Conservation (phyloP, 1,140 invertebrate genomes). For the Drosophila bocqueti region DNA sequence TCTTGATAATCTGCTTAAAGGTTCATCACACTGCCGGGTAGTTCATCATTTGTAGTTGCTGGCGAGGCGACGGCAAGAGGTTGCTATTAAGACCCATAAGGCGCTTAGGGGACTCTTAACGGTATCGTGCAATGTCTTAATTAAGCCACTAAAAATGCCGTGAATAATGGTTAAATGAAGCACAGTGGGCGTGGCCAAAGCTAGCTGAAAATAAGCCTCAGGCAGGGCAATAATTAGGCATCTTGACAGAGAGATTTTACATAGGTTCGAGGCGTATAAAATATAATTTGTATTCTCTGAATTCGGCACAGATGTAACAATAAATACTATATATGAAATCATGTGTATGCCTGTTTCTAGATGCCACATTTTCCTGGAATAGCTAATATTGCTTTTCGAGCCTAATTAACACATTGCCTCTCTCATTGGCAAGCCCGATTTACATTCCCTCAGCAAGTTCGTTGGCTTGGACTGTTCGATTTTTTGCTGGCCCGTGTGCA, state of each 20-base stretch:
- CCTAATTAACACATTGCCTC: constrained; percentile 11
- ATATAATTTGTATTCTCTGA: neutral
- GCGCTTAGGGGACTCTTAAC: constrained; percentile 45
- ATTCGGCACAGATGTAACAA: neutral
- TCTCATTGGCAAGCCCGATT: constrained; percentile 5
- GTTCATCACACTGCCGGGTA: constrained; percentile 52
- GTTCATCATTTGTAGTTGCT: constrained; percentile 39
- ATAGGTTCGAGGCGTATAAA: neutral
- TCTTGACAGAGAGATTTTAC: neutral
- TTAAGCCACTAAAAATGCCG: constrained; percentile 51
- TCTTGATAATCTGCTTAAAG: constrained; percentile 62
- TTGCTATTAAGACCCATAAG: constrained; percentile 27
- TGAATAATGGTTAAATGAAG: constrained; percentile 44
- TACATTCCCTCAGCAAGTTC: constrained; percentile 43
- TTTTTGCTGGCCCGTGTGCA: constrained; percentile 27
- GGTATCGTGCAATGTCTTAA: constrained; percentile 53
- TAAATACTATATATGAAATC: neutral
- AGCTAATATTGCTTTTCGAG: neutral
- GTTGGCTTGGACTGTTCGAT: constrained; percentile 46
- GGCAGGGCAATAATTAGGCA: constrained; percentile 8
- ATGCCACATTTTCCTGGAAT: neutral
- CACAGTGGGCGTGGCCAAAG: constrained; percentile 35
- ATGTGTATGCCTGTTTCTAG: neutral
- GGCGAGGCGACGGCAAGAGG: constrained; percentile 48
- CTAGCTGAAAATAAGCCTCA: constrained; percentile 13